Evolutionary conservation across 2,888 invertebrate species (phyloP).

Genomic region (Lithophane socia): DNA sequence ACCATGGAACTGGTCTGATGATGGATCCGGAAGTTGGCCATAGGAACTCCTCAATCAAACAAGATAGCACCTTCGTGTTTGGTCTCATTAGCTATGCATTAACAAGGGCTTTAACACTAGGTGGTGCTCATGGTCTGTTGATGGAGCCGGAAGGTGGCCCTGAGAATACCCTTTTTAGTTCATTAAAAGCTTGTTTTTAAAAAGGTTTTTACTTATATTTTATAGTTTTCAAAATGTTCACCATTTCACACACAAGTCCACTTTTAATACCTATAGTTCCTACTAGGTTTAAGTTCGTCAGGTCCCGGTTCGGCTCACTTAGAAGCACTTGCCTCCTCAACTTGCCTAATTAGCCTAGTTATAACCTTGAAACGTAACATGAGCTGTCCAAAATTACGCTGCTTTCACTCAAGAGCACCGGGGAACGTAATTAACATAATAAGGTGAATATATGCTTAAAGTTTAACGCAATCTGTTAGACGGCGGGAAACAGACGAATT

Average conservation of each 20-base stretch:
- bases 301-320: slow-evolving; percentile 36
- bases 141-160: too few relatives aligned
- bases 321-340: slow-evolving; percentile 39
- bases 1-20: too few relatives aligned
- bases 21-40: too few relatives aligned
- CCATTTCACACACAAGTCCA: not conserved
- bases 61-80: too few relatives aligned
- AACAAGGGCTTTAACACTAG: too few relatives aligned
- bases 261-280: slow-evolving; percentile 7
- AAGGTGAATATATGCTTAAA: slow-evolving; percentile 58
- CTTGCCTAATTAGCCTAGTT: slow-evolving; percentile 47
- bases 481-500: slow-evolving; percentile 26
- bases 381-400: slow-evolving; percentile 38
- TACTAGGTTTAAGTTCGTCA: slow-evolving; percentile 38
- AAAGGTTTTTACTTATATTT: too few relatives aligned
- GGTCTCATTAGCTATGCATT: too few relatives aligned
- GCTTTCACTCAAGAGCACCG: slow-evolving; percentile 25
- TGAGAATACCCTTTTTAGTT: too few relatives aligned
- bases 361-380: slow-evolving; percentile 49
- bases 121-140: too few relatives aligned
- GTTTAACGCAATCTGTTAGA: slow-evolving; percentile 54
- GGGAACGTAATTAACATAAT: slow-evolving; percentile 49
- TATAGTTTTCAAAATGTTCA: not conserved
- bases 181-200: too few relatives aligned
- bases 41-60: too few relatives aligned